Base-by-base conservation (phyloP, 2,113 vertebrate species). In the Falco punctatus region DNA sequence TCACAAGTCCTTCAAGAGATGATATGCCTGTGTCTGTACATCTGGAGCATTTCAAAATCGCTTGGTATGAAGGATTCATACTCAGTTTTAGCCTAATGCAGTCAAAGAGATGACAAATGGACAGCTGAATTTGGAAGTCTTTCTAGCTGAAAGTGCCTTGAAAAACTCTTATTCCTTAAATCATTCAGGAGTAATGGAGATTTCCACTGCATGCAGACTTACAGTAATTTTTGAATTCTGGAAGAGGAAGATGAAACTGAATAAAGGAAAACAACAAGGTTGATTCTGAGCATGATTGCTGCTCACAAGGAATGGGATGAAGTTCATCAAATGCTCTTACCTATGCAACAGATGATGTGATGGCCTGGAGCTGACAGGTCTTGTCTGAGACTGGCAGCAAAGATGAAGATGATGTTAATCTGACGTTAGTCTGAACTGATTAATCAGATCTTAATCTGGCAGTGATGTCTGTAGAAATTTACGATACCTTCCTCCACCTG, bases 301-400 rank as follows among this genome's bases (percentile, higher is more conserved):
- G 84, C 78, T 88, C 81, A 61, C 65, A 8, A 81, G 86, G 92
- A 88, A 61, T 1, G 2, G 57, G 57, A 82, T 38, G 35, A 65
- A 86, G 61, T 81, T 93, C 86, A 94, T 95, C 94, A 93, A 54
- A 44, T 14, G 52, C 80, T 79, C 73, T 96, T 66, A 79, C 69
- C 65, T 89, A 42, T 62, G 48, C 61, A 79, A 58, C 4, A 64
- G 69, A 44, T 87, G 72, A 90, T 67, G 38, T 38, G 58, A 66
- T 28, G n/a, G 49, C 78, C 86, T 54, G 42, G 57, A 89, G 58
- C 54, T 84, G 65, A 89, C 81, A 89, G 61, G 75, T 82, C 94
- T 92, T 73, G 32, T 62, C 54, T 91, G 74, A 86, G 52, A 79
- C 22, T 3, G 20, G 57, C 54, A 79, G 57, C 28, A 64, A 87